phyloP scores from a whole-genome alignment of 1,140 invertebrate genomes.

The Drosophila funebris region DNA sequence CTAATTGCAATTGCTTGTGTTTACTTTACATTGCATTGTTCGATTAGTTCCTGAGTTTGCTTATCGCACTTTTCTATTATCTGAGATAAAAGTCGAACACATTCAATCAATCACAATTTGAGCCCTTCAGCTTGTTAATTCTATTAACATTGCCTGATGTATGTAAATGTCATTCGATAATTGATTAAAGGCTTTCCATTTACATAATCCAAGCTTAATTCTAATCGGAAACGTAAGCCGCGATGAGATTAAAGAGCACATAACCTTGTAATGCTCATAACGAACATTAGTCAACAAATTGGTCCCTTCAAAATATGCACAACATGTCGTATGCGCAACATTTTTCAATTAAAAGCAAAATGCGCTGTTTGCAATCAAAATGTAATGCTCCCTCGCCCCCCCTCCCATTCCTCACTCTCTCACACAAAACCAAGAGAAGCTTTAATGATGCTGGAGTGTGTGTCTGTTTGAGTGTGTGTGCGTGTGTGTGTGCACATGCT shows the following conservation, averaged over 20 bases:
- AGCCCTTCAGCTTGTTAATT: not conserved
- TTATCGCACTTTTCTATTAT: not conserved
- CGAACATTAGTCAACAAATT: conserved; percentile 52
- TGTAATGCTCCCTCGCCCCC: not conserved
- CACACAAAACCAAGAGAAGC: not conserved
- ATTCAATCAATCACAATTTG: not conserved
- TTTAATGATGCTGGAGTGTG: conserved; percentile 41
- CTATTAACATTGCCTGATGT: not conserved
- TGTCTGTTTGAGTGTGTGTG: not conserved
- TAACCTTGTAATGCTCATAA: conserved; percentile 45
- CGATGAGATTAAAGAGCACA: conserved; percentile 43
- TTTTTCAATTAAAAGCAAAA: conserved; percentile 74
- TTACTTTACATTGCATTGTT: no score
- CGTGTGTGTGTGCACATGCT: conserved; percentile 42
- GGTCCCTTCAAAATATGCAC: conserved; percentile 44
- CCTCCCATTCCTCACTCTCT: not conserved
- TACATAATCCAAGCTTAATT: conserved; percentile 57
- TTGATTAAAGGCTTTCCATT: conserved; percentile 18
- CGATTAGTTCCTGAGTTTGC: no score
- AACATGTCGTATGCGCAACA: conserved; percentile 72
- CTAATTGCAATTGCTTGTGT: no score
- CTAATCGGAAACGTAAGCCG: conserved; percentile 21
- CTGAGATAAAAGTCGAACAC: not conserved
- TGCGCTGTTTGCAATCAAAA: conserved; percentile 48
- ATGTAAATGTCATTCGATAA: not conserved